Conservation (phyloP, 2,113 vertebrate species). For the Rattus rattus region DNA sequence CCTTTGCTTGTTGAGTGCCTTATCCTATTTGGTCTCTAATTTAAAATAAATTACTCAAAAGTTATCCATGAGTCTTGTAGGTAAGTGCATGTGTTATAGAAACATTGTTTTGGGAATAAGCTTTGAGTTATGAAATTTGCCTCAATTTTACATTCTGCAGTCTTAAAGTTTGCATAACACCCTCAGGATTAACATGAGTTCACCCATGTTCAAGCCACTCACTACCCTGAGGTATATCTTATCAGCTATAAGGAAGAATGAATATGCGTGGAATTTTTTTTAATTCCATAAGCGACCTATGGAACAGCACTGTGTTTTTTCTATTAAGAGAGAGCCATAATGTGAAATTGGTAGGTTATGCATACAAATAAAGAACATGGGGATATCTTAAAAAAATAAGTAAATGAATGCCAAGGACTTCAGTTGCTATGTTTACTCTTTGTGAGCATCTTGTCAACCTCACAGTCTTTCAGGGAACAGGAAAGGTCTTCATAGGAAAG, state of each 20-base stretch:
- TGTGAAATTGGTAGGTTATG: neutral
- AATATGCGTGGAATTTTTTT: neutral
- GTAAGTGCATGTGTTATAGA: neutral
- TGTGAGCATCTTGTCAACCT: neutral
- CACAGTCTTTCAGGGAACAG: neutral
- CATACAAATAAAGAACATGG: neutral
- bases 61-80: neutral
- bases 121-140: neutral
- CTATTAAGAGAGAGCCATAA: neutral
- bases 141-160: neutral
- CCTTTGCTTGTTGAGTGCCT: neutral
- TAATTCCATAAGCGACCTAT: neutral
- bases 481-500: neutral
- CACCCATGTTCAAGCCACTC: neutral
- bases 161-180: rapidly evolving
- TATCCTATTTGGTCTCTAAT: neutral
- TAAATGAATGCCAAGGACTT: neutral
- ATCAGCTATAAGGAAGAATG: neutral
- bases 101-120: neutral
- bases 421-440: neutral
- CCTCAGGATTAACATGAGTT: neutral
- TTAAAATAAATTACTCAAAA: neutral
- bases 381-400: neutral
- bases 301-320: neutral
- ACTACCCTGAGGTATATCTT: neutral